phyloP scores from a whole-genome alignment of 1,140 invertebrate genomes.

The Heliconius himera region DNA sequence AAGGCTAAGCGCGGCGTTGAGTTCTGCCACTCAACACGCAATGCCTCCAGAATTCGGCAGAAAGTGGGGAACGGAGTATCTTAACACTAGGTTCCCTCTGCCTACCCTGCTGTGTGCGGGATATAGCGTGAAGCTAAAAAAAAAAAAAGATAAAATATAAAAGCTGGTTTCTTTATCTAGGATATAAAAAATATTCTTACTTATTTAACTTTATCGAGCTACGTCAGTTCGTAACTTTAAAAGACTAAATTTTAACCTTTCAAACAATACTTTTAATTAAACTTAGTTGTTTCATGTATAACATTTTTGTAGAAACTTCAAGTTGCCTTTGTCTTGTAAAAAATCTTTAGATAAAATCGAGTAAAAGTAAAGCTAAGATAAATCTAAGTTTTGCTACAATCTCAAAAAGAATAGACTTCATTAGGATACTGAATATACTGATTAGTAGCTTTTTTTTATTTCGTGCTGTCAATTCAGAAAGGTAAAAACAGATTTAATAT shows the following conservation, averaged over 20 bases:
- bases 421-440: not conserved
- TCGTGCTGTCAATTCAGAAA: no score
- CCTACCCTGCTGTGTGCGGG: no score
- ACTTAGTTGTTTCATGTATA: not conserved
- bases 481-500: no score
- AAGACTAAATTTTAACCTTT: not conserved
- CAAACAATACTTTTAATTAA: not conserved
- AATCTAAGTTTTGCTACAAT: not conserved
- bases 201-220: not conserved
- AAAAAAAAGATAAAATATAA: no score
- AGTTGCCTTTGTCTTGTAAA: conserved; percentile 1
- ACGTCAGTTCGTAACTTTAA: not conserved
- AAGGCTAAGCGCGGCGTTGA: no score
- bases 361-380: not conserved
- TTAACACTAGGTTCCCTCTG: no score
- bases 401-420: not conserved
- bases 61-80: no score
- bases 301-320: not conserved
- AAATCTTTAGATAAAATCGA: not conserved
- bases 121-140: no score
- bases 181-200: not conserved
- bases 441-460: not conserved
- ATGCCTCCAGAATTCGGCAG: no score
- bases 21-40: no score
- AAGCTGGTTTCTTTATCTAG: no score